These are phyloP conservation scores for Hoplias malabaricus DNA, from an alignment of 2,113 vertebrate species.

Conservation along the genomic window DNA sequence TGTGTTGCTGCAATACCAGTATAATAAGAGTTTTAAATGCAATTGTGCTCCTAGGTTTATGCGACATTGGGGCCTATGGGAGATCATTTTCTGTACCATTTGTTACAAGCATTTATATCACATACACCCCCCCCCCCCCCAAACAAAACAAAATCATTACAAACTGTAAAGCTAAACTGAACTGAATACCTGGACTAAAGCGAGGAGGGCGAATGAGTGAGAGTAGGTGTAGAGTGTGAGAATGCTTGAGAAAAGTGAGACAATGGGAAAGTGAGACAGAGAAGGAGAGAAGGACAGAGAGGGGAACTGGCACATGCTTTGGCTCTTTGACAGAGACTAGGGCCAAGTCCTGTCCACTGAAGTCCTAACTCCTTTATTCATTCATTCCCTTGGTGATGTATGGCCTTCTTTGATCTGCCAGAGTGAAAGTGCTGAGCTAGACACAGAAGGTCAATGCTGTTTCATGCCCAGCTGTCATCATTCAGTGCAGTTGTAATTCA, in stretches of 20 bases:
- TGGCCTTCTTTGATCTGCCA: constrained; percentile 50
- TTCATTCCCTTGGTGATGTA: constrained; percentile 40
- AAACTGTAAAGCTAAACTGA: no score
- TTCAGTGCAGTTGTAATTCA: constrained; percentile 25
- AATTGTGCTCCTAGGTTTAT: background rate
- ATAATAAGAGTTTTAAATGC: background rate
- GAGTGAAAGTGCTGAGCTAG: constrained; percentile 35
- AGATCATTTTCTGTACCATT: background rate
- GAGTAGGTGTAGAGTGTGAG: no score
- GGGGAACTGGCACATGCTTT: background rate
- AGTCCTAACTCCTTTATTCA: constrained; percentile 48
- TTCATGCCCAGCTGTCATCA: constrained; percentile 25
- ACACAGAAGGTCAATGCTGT: constrained; percentile 24
- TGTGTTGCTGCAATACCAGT: background rate
- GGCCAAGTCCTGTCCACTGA: constrained; percentile 5
- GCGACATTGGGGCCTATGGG: background rate
- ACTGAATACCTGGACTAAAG: no score
- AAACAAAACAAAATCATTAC: no score
- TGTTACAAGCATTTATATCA: background rate
- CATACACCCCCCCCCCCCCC: no score
- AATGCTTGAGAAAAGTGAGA: background rate
- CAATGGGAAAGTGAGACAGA: background rate
- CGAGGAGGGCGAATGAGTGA: background rate
- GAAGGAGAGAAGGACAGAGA: background rate
- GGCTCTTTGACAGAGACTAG: background rate